Base-by-base conservation (phyloP, 2,797 vertebrate species). In the Hirundo rustica region DNA sequence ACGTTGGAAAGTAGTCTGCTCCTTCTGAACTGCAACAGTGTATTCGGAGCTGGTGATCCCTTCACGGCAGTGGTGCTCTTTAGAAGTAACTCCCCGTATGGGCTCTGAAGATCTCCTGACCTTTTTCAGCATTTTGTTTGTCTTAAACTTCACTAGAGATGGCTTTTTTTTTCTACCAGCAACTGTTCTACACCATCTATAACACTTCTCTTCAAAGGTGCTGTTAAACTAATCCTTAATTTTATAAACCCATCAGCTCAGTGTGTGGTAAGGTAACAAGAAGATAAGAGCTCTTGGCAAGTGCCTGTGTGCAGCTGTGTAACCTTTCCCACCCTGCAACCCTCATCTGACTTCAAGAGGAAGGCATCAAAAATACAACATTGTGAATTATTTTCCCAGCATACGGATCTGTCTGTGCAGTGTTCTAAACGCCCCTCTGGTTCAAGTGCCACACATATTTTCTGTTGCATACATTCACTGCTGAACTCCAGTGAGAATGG, bases 371-470 rank as follows among this genome's bases (percentile, higher is more conserved):
- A 93, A 93, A 55, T 66, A 53, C 6, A 93, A 45, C 55, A 73
- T 44, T 89, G 85, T 88, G 95, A 94, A 86, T 88, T 85, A 92
- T 96, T 93, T 91, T 84, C 79, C 50, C 45, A 71, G 87, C 82
- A 86, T 29, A 73, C 0, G 10, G 73, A 48, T 42, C 85, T 93
- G 72, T 32, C 79, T 91, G 83, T 44, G 51, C 70, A 85, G 19
- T 72, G 89, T 86, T 96, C 92, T 67, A 64, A 86, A 78, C 60
- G 20, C 19, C 51, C 26, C 58, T 72, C 85, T 78, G n/a, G 54
- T 92, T 80, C 92, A 91, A 96, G 92, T 93, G 91, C 91, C 91
- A 81, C 51, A 50, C 89, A 96, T 93, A 95, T 91, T 96, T 96
- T 84, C 79, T 85, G 55, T 50, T 61, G 62, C 70, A 44, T 55